phyloP scores from a whole-genome alignment of 2,888 invertebrate species.

The Ryuthela nishihirai region DNA sequence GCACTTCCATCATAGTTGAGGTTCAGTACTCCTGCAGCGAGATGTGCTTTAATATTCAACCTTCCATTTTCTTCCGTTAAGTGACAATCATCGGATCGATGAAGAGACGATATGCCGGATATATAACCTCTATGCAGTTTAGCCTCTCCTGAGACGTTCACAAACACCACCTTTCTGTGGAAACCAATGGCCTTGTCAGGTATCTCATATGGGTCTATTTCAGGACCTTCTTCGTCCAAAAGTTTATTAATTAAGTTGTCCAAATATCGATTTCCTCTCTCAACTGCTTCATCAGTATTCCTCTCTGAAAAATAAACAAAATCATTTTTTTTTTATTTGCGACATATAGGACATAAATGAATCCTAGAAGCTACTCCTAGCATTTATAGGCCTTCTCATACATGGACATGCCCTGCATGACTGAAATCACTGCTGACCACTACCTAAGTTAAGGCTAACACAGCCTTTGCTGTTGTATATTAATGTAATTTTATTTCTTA shows the following conservation, averaged over 20 bases:
- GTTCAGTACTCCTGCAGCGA: constrained; percentile 8
- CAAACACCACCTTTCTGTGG: constrained; percentile 1
- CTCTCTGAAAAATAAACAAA: no score
- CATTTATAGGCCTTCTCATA: no score
- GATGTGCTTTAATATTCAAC: not conserved
- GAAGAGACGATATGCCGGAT: constrained; percentile 8
- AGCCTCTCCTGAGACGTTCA: constrained; percentile 7
- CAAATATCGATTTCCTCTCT: constrained; percentile 5
- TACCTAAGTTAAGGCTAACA: no score
- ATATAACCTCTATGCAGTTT: constrained; percentile 4
- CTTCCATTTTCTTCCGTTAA: not conserved
- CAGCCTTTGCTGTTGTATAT: no score
- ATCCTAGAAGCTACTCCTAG: no score
- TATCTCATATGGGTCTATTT: constrained; percentile 12
- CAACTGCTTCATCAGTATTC: not conserved
- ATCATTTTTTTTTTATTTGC: no score
- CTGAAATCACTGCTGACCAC: no score
- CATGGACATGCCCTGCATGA: no score
- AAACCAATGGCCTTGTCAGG: constrained; percentile 4
- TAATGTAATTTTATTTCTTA: no score
- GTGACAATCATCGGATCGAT: constrained; percentile 1
- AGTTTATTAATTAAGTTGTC: constrained; percentile 1
- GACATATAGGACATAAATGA: no score
- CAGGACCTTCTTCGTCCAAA: constrained; percentile 1
- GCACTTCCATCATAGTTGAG: constrained; percentile 7